A percentile compares a stretch with the other conserved stretches of the same genome.
phyloP scores from a whole-genome alignment of 2,888 invertebrate species.

The Lysandra coridon region DNA sequence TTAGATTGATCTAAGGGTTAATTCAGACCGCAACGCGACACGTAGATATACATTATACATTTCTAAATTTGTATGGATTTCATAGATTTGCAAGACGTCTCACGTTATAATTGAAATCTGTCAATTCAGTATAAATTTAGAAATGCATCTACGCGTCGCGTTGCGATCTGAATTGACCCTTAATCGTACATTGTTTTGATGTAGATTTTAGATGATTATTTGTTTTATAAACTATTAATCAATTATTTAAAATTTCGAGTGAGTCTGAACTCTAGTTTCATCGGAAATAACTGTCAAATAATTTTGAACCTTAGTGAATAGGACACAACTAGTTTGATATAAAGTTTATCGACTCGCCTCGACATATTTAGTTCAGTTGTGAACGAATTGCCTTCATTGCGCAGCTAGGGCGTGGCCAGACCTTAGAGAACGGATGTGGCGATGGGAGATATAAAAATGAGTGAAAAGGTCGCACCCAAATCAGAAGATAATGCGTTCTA shows the following conservation, averaged over 20 bases:
- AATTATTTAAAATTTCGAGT: not conserved
- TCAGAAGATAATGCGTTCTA: conserved; percentile 44
- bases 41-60: no score
- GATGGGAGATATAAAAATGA: conserved; percentile 47
- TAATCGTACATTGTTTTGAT: no score
- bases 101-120: no score
- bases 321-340: conserved; percentile 30
- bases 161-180: no score
- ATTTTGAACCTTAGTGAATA: not conserved
- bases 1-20: no score
- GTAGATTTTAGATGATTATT: no score
- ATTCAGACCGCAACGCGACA: no score
- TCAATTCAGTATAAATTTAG: no score
- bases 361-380: conserved; percentile 45
- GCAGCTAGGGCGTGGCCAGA: conserved; percentile 67
- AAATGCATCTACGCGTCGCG: no score
- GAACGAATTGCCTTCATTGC: conserved; percentile 47
- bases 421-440: conserved; percentile 74
- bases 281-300: not conserved
- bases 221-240: no score
- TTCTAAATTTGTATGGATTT: no score
- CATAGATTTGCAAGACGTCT: no score
- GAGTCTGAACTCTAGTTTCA: not conserved
- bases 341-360: conserved; percentile 42
- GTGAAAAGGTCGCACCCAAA: conserved; percentile 75